Base-by-base conservation (phyloP, 2,113 vertebrate genomes). In the Hemibagrus wyckioides region DNA sequence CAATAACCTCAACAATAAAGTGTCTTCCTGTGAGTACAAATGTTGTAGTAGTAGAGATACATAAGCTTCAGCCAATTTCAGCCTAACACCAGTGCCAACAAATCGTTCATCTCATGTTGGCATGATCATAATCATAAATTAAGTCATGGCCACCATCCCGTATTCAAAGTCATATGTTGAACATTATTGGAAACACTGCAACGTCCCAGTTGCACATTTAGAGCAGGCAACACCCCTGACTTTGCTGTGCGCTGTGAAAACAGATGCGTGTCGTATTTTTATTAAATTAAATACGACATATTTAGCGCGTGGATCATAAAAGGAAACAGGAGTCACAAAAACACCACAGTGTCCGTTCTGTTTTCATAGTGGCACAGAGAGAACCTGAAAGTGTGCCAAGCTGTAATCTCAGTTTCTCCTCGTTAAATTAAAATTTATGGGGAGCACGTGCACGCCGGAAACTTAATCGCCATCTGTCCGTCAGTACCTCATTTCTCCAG, bases 401-500 rank as follows among this genome's bases (percentile, higher is more conserved):
- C 69, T 30, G 61, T 84, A 54, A 79, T 30, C 19, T 48, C 28
- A 63, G 67, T 17, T 67, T 65, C 81, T 28, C 44, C 36, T 63
- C 80, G 23, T 84, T 71, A 84, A 54, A 4, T 3, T 54, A 15
- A 54, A 79, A 67, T 84, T 84, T 84, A 71, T 23, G 63, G 28
- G 44, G 0, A 30, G 59, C 75, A 71, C 44, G 77, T 11, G 52
- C n/a, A n/a, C 14, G 17, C 1, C 15, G 48, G 44, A 77, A 77
- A 77, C 75, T n/a, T 28, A 83, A 79, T 52, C 48, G 8, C 6
- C 13, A 5, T 21, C 19, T 28, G 52, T n/a, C n/a, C 39, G 21
- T 11, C 30, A 80, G 48, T 21, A 54, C 76, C 63, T 21, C 4
- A 23, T 86, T 84, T 48, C 14, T 30, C 91, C 91, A 92, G 67